These are phyloP conservation scores for Mycalesis mineus DNA, from an alignment of 2,888 invertebrate genomes.

Conservation along the genomic window DNA sequence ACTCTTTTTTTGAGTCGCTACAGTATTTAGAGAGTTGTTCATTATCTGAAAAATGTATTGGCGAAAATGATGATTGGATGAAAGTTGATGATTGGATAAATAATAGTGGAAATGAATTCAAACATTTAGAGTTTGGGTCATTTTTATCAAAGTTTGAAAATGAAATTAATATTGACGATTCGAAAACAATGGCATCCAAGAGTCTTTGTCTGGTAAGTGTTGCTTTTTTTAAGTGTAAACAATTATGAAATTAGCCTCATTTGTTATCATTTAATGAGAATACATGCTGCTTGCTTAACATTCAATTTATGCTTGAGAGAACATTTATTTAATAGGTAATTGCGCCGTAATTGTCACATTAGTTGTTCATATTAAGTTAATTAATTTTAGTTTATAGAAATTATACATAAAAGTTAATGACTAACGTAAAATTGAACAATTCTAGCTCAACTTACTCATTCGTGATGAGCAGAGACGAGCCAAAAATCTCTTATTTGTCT, in stretches of 20 bases:
- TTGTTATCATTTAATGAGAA: slow-evolving; percentile 17
- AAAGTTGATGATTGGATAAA: slow-evolving; percentile 50
- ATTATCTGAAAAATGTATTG: slow-evolving; percentile 49
- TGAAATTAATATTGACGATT: slow-evolving; percentile 52
- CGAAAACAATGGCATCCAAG: slow-evolving; percentile 71
- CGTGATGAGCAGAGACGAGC: slow-evolving; percentile 74
- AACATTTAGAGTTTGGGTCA: slow-evolving; percentile 51
- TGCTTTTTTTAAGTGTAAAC: slow-evolving; percentile 61
- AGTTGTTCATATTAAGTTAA: background rate
- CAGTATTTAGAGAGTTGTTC: slow-evolving; percentile 66
- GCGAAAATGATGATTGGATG: slow-evolving; percentile 31
- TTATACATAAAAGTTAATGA: no score
- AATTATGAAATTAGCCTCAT: slow-evolving; percentile 34
- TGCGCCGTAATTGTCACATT: background rate
- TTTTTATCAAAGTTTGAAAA: slow-evolving; percentile 60
- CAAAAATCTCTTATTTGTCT: slow-evolving; percentile 64
- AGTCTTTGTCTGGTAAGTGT: slow-evolving; percentile 75
- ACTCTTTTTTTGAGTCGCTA: slow-evolving; percentile 70
- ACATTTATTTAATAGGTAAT: background rate
- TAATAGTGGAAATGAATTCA: slow-evolving; percentile 45
- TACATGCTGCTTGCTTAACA: slow-evolving; percentile 9
- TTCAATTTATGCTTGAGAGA: background rate
- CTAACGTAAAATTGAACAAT: background rate
- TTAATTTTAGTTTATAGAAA: background rate
- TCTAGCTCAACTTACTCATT: slow-evolving; percentile 71